These are phyloP conservation scores for Corythoichthys haematopterus DNA, from an alignment of 2,113 vertebrate genomes.

Conservation along the genomic window DNA sequence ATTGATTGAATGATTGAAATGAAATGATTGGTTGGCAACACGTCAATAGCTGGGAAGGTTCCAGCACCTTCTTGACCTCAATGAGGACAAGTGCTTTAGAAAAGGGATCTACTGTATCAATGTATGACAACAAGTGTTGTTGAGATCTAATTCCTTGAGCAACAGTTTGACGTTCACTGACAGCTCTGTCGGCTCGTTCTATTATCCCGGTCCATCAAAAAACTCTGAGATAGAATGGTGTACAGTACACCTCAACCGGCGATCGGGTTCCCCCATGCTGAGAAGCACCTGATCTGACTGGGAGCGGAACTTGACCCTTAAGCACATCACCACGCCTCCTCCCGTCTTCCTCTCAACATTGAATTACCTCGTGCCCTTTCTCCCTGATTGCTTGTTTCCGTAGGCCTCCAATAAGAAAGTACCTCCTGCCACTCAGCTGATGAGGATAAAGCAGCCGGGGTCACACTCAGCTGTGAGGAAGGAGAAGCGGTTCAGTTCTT, in stretches of 20 bases:
- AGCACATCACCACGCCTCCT: constrained; percentile 17
- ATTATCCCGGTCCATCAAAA: constrained; percentile 40
- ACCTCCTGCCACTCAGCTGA: constrained; percentile 74
- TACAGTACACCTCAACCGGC: constrained; percentile 20
- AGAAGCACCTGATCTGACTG: constrained; percentile 62
- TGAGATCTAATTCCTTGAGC: constrained; percentile 17
- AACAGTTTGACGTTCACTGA: constrained; percentile 39
- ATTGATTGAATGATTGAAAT: too few species aligned
- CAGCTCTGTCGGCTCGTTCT: constrained; percentile 43
- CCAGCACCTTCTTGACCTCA: not conserved
- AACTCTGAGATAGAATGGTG: constrained; percentile 28
- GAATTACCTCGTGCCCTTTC: constrained; percentile 43
- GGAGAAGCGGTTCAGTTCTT: constrained; percentile 86
- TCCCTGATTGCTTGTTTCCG: constrained; percentile 48
- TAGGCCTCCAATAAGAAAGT: constrained; percentile 80
- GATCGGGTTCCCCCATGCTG: constrained; percentile 52
- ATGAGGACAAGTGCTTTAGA: not conserved
- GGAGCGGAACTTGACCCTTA: constrained; percentile 64
- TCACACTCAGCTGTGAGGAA: constrained; percentile 78
- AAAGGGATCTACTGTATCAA: not conserved
- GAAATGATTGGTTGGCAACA: too few species aligned
- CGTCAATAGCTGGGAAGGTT: not conserved
- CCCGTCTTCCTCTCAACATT: constrained; percentile 1
- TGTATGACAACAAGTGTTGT: too few species aligned
- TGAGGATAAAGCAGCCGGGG: constrained; percentile 83